A percentile compares a stretch with the other conserved stretches of the same genome.
Conservation (phyloP, 2,113 vertebrate genomes). For the Felis catus region DNA sequence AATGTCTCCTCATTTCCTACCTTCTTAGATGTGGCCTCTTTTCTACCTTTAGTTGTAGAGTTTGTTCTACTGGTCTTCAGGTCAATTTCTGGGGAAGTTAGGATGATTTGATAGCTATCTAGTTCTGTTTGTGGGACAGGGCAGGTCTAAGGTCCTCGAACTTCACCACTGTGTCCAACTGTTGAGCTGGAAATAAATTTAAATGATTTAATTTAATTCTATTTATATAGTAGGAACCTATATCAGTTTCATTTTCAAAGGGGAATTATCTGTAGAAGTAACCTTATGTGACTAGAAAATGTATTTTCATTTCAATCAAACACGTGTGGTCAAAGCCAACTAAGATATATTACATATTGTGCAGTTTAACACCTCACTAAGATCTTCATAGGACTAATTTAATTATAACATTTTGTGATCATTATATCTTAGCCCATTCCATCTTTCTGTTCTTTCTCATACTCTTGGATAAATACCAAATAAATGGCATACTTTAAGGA, state of each 20-base stretch:
- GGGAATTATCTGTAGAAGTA: background rate
- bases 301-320: background rate
- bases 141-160: background rate
- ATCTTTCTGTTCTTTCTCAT: background rate
- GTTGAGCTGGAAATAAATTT: background rate
- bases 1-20: background rate
- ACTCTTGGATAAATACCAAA: slow-evolving; percentile 18
- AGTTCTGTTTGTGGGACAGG: background rate
- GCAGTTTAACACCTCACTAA: background rate
- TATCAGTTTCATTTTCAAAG: background rate
- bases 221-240: background rate
- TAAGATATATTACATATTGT: slow-evolving; percentile 13
- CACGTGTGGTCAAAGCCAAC: background rate
- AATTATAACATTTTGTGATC: slow-evolving; percentile 21
- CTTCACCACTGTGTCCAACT: background rate
- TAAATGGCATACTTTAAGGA: slow-evolving; percentile 17
- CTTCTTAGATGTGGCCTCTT: background rate
- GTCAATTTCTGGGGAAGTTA: background rate
- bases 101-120: background rate
- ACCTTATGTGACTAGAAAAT: background rate
- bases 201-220: background rate
- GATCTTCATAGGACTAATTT: slow-evolving; percentile 34
- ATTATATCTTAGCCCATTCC: slow-evolving; percentile 12
- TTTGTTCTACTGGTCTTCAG: background rate
- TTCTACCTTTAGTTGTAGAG: background rate